Percentiles rank a stretch among this genome's conserved stretches.
These are phyloP conservation scores for Nesidiocoris tenuis DNA, from an alignment of 2,888 invertebrate genomes.

Conservation along the genomic window DNA sequence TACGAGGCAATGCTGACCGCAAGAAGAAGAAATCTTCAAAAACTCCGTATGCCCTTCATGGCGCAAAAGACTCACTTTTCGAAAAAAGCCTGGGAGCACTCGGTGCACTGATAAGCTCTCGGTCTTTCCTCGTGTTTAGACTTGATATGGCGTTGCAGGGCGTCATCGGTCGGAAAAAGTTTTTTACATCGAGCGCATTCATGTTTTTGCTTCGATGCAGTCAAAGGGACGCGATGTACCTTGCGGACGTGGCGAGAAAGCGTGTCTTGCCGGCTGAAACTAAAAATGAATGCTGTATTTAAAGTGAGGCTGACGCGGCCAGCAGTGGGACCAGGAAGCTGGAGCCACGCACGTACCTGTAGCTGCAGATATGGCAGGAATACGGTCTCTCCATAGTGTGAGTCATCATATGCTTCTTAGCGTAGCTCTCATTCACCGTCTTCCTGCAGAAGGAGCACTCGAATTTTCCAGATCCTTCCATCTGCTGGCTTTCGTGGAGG, in stretches of 20 bases:
- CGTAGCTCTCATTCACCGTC: slow-evolving; percentile 66
- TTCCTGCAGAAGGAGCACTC: slow-evolving; percentile 70
- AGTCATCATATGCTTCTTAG: slow-evolving; percentile 63
- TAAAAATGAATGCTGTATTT: slow-evolving; percentile 53
- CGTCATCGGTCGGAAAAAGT: slow-evolving; percentile 19
- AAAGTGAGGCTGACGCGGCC: neutral
- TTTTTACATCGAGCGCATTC: slow-evolving; percentile 28
- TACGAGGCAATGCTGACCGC: too few species aligned
- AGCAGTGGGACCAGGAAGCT: neutral
- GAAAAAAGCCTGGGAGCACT: slow-evolving; percentile 55
- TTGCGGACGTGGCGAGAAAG: slow-evolving; percentile 63
- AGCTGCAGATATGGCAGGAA: slow-evolving; percentile 56
- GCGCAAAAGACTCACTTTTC: slow-evolving; percentile 55
- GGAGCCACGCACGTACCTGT: neutral
- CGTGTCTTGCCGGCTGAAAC: slow-evolving; percentile 68
- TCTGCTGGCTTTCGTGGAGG: slow-evolving; percentile 48
- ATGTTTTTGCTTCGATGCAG: neutral
- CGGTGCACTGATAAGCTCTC: slow-evolving; percentile 52
- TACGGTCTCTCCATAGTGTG: slow-evolving; percentile 68
- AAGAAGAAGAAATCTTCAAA: too few species aligned
- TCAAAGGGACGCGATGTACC: slow-evolving; percentile 55
- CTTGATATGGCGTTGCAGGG: slow-evolving; percentile 29
- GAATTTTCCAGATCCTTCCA: slow-evolving; percentile 57
- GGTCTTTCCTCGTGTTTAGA: slow-evolving; percentile 50
- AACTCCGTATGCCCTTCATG: too few species aligned